A percentile compares a stretch with the other conserved stretches of the same genome.
phyloP scores from a whole-genome alignment of 2,113 vertebrate species.

The Falco punctatus region DNA sequence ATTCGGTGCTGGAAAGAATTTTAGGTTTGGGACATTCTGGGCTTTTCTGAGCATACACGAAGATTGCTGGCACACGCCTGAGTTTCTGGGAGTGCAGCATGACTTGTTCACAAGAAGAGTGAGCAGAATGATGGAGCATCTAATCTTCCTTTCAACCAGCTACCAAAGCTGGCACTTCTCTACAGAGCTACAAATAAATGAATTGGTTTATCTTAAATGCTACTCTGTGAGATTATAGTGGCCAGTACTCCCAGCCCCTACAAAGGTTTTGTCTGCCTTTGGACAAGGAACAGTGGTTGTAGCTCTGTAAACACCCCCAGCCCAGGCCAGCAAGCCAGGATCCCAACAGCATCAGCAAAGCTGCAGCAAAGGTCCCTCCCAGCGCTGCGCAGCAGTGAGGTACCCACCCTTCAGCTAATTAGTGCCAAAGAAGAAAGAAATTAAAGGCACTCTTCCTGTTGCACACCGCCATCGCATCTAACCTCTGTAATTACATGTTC shows the following conservation, averaged over 20 bases:
- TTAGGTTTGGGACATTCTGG: background rate
- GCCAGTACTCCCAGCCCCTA: background rate
- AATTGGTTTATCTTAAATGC: background rate
- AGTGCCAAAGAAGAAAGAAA: background rate
- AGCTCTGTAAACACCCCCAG: background rate
- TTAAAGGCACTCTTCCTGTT: background rate
- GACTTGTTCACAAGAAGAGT: background rate
- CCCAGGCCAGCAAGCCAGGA: background rate
- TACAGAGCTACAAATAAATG: background rate
- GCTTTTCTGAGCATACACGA: background rate
- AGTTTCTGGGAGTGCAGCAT: background rate
- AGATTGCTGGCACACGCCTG: background rate
- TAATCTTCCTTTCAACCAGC: background rate
- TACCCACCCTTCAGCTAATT: background rate
- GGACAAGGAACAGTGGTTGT: background rate
- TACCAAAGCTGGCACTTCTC: background rate
- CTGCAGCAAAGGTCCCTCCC: background rate
- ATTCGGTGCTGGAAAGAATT: background rate
- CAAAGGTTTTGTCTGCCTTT: background rate
- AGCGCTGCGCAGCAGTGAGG: background rate
- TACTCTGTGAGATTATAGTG: background rate
- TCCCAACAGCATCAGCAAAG: background rate
- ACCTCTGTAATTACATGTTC: background rate
- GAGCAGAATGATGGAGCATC: background rate
- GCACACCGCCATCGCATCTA: background rate